Evolutionary conservation across 1,140 invertebrate species (phyloP).

Genomic region (Apis cerana): DNA sequence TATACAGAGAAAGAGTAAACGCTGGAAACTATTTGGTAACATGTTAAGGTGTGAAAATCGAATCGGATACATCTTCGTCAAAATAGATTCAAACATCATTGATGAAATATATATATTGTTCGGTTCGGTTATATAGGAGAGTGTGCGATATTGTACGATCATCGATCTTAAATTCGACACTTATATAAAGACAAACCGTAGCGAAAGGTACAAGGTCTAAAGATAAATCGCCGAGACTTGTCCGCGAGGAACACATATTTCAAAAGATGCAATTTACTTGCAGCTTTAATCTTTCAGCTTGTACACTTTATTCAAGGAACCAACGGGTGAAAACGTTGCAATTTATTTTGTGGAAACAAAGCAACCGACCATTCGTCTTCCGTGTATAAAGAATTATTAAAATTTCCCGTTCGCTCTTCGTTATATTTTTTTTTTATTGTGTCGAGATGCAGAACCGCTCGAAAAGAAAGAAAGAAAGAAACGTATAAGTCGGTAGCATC

Average conservation of each 20-base stretch:
- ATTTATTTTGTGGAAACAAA: slow-evolving; percentile 2
- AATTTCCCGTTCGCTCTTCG: not conserved
- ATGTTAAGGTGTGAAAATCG: not conserved
- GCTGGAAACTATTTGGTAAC: slow-evolving; percentile 9
- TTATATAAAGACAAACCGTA: slow-evolving; percentile 22
- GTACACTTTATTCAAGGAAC: slow-evolving; percentile 20
- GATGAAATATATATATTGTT: not conserved
- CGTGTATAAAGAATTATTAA: not conserved
- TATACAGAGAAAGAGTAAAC: too few relatives aligned
- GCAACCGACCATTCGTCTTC: not conserved
- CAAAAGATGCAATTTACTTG: slow-evolving; percentile 27
- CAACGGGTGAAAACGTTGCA: not conserved
- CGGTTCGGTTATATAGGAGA: not conserved
- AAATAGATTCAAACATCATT: not conserved
- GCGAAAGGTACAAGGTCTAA: slow-evolving; percentile 1
- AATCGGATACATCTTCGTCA: not conserved
- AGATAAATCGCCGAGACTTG: slow-evolving; percentile 21
- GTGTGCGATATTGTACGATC: too few relatives aligned
- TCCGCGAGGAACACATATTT: slow-evolving; percentile 33
- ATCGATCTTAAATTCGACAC: slow-evolving; percentile 19
- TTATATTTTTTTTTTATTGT: not conserved
- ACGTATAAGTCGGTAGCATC: too few relatives aligned
- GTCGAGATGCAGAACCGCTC: too few relatives aligned
- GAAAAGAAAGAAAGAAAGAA: too few relatives aligned
- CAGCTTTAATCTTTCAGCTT: slow-evolving; percentile 30